Conservation (phyloP, 2,888 invertebrate species). For the Nebria brevicollis region DNA sequence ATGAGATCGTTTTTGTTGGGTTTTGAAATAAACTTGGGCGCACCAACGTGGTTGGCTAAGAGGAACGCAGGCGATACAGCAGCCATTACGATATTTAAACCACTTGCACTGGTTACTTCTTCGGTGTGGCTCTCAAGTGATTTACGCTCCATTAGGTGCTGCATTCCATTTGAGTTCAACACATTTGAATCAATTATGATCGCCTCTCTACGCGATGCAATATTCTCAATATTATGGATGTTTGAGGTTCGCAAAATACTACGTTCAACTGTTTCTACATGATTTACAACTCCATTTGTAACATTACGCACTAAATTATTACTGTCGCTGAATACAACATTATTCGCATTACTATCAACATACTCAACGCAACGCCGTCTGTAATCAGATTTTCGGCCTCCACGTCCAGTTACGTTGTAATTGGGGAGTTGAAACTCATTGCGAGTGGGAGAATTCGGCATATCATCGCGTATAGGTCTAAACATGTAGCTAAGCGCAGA, state of each 20-base stretch:
- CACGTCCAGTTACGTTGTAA: conserved; percentile 60
- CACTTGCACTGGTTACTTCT: conserved; percentile 38
- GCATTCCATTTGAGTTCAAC: conserved; percentile 46
- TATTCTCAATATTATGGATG: conserved; percentile 42
- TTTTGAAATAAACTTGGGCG: conserved; percentile 42
- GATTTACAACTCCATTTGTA: conserved; percentile 28
- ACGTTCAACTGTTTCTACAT: conserved; percentile 36
- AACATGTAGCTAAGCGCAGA: conserved; percentile 52
- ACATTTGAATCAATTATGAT: conserved; percentile 48
- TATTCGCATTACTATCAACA: conserved; percentile 64
- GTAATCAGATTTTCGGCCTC: conserved; percentile 60
- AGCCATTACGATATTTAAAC: conserved; percentile 53
- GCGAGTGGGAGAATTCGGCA: conserved; percentile 56
- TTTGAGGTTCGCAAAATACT: conserved; percentile 40
- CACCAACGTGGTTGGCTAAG: conserved; percentile 55
- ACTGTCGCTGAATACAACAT: conserved; percentile 51
- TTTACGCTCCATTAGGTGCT: conserved; percentile 28
- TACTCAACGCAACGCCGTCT: conserved; percentile 61
- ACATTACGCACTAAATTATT: conserved; percentile 48
- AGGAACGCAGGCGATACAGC: conserved; percentile 57
- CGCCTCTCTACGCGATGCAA: conserved; percentile 44
- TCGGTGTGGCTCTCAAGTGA: conserved; percentile 35
- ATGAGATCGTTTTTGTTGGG: conserved; percentile 58
- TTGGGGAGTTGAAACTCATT: conserved; percentile 54
- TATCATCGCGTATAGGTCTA: conserved; percentile 60